Percentiles rank a stretch among this genome's conserved stretches.
Conservation (phyloP, 2,888 invertebrate genomes). For the Griposia aprilina region DNA sequence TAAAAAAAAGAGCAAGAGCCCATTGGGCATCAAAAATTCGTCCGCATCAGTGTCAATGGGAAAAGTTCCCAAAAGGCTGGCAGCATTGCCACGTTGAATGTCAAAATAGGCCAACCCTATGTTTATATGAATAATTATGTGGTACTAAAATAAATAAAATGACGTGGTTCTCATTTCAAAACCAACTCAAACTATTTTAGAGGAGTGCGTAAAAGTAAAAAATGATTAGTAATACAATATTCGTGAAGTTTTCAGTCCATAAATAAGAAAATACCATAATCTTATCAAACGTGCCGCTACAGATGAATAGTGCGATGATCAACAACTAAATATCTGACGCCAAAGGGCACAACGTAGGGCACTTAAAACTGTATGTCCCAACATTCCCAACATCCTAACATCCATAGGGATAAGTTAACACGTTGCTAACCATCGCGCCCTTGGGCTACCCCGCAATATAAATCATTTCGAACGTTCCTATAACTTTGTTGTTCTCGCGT, state of each 20-base stretch:
- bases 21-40: background rate
- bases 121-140: background rate
- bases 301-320: constrained; percentile 38
- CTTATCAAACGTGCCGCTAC: background rate
- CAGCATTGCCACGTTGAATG: background rate
- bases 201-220: too few relatives aligned
- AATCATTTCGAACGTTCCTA: constrained; percentile 80
- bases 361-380: constrained; percentile 66
- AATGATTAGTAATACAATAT: background rate
- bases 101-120: background rate
- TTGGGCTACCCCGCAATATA: constrained; percentile 81
- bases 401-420: constrained; percentile 79
- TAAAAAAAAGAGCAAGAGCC: background rate
- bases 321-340: constrained; percentile 45
- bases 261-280: background rate
- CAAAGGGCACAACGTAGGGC: constrained; percentile 62
- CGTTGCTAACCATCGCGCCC: constrained; percentile 77
- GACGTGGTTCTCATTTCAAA: background rate
- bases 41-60: background rate
- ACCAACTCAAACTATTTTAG: background rate
- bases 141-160: constrained; percentile 12
- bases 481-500: constrained; percentile 83
- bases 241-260: background rate
- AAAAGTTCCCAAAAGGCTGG: background rate
- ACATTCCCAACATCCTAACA: constrained; percentile 58